phyloP scores from a whole-genome alignment of 1,140 invertebrate species.

The Cydia pomonella region DNA sequence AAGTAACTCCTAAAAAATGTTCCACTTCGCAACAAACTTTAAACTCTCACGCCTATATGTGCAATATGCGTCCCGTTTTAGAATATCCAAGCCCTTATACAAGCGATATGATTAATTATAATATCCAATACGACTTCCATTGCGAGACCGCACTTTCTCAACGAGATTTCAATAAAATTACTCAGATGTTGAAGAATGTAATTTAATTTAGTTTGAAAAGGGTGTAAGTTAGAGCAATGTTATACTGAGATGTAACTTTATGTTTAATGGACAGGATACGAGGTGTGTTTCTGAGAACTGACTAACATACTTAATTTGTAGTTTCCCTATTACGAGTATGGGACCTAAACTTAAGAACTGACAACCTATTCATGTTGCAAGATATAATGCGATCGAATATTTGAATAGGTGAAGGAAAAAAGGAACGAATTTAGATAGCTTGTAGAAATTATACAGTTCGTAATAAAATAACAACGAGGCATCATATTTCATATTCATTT shows the following conservation, averaged over 20 bases:
- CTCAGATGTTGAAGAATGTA: slow-evolving; percentile 23
- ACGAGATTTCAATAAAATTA: slow-evolving; percentile 32
- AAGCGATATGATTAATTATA: slow-evolving; percentile 31
- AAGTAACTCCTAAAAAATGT: too few relatives aligned
- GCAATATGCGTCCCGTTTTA: neutral
- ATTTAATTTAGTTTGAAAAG: neutral
- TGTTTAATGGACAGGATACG: neutral
- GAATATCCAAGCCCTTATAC: neutral
- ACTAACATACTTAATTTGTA: neutral
- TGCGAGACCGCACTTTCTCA: slow-evolving; percentile 6
- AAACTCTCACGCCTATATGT: slow-evolving; percentile 8
- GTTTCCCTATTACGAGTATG: neutral
- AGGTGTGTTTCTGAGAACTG: neutral
- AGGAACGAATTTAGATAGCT: too few relatives aligned
- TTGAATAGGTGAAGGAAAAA: too few relatives aligned
- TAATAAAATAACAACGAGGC: too few relatives aligned
- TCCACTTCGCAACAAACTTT: neutral
- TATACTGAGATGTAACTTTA: neutral
- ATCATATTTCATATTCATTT: too few relatives aligned
- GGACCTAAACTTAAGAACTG: neutral
- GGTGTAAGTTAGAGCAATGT: neutral
- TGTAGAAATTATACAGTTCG: too few relatives aligned
- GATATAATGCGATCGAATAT: neutral
- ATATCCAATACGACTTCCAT: slow-evolving; percentile 25
- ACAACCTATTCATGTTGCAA: neutral